Conservation (phyloP, 2,113 vertebrate species). For the Dunckerocampus dactyliophorus region DNA sequence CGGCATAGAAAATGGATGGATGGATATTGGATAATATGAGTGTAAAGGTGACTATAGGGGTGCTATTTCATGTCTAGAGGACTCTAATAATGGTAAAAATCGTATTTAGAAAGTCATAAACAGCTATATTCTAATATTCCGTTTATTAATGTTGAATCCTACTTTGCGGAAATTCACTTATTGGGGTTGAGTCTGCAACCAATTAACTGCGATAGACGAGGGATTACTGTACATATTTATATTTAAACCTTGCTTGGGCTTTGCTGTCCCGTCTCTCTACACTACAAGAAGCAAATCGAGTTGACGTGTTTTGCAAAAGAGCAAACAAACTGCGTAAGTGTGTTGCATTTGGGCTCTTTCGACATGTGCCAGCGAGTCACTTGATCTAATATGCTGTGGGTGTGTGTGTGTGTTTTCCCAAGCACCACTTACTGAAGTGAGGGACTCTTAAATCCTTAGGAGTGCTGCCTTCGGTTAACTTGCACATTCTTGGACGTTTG, state of each 20-base stretch:
- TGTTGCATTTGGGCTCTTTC: background rate
- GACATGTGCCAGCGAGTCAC: slow-evolving; percentile 29
- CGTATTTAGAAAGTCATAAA: background rate
- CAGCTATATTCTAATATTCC: background rate
- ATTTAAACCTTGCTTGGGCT: background rate
- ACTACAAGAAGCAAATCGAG: background rate
- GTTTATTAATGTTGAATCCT: background rate
- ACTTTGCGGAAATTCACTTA: too few relatives aligned
- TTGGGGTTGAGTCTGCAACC: too few relatives aligned
- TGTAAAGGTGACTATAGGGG: too few relatives aligned
- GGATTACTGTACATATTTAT: background rate
- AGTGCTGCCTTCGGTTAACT: slow-evolving; percentile 40
- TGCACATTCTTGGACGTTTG: slow-evolving; percentile 45
- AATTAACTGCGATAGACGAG: too few relatives aligned
- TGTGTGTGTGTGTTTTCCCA: slow-evolving; percentile 46
- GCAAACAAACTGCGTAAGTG: background rate
- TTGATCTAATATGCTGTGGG: slow-evolving; percentile 45
- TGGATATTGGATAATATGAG: too few relatives aligned
- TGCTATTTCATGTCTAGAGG: too few relatives aligned
- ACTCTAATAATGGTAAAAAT: too few relatives aligned
- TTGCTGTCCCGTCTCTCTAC: background rate
- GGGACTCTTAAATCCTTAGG: slow-evolving; percentile 40
- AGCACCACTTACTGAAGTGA: slow-evolving; percentile 27
- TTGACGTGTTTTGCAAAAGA: background rate
- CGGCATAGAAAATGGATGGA: too few relatives aligned